Conservation (phyloP, 2,888 invertebrate species). For the Chrysolina oricalcia region DNA sequence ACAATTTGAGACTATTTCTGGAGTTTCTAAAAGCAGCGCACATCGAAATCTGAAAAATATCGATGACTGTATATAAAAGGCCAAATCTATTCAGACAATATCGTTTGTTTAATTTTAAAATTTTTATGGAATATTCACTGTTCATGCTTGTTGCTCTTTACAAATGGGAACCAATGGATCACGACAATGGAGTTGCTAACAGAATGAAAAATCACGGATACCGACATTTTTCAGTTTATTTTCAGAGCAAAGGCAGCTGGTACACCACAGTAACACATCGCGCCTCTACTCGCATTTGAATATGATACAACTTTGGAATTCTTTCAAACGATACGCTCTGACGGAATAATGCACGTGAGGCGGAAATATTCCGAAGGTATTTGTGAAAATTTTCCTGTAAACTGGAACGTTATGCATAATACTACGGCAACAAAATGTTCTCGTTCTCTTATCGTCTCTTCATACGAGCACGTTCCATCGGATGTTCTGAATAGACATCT, state of each 20-base stretch:
- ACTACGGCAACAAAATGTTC: conserved; percentile 2
- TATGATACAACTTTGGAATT: conserved; percentile 10
- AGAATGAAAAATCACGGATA: too few relatives aligned
- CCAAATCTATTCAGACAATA: too few relatives aligned
- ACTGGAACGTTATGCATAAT: conserved; percentile 18
- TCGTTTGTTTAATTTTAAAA: too few relatives aligned
- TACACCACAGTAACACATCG: background rate
- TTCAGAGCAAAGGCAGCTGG: background rate
- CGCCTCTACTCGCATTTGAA: background rate
- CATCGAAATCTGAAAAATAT: too few relatives aligned
- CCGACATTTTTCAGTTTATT: too few relatives aligned
- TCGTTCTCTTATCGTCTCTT: conserved; percentile 15
- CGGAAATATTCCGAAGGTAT: conserved; percentile 6
- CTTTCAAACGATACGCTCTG: background rate
- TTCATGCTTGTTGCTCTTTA: too few relatives aligned
- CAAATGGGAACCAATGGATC: too few relatives aligned
- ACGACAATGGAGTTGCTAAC: too few relatives aligned
- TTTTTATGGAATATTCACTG: too few relatives aligned
- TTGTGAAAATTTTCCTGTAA: conserved; percentile 3
- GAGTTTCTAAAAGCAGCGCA: too few relatives aligned
- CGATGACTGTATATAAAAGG: too few relatives aligned
- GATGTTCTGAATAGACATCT: conserved; percentile 46
- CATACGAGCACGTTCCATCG: conserved; percentile 23
- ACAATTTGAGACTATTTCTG: too few relatives aligned
- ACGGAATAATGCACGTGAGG: conserved; percentile 6